Evolutionary conservation across 1,140 invertebrate genomes (phyloP), one percentile per base, ranked within the genome.

Genomic region (Asobara japonica): DNA sequence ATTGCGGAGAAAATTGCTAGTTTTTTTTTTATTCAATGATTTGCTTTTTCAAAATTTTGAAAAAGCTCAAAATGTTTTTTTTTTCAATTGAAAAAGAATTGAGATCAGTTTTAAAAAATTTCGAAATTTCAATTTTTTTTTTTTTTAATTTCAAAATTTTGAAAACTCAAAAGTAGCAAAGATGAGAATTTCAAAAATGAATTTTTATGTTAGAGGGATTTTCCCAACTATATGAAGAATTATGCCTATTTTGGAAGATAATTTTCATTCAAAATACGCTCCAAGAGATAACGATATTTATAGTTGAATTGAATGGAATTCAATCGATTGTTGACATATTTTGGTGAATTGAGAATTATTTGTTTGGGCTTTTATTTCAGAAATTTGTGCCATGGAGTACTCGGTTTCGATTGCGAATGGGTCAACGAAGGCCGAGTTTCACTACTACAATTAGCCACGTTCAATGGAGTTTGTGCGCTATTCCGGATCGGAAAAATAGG

Each of bases 331-430:
- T 64, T 31, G 30, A 31, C 27, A 64, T 64, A 10, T 11, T 27
- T 31, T 30, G 1, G 11, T 27, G 25, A 1, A 13, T 22, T 51
- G 11, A 13, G 18, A 29, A 48, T 61, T 38, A 33, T 65, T 29
- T 20, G 65, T 22, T 65, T 72, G n/a, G n/a, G 30, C 27, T 75
- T 62, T 73, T 71, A 36, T 82, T 76, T 18, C 70, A 87, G 86
- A 36, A 79, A 88, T 71, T 79, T 85, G 31, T 81, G 79, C 18
- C 73, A 82, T 73, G 77, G 80, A 25, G 85, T 91, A 20, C 76
- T 93, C 27, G 93, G 92, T 22, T 90, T 94, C 73, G 92, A 93
- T 80, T 93, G 92, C 76, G 92, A 93, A 84, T 93, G 92, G 93
- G 89, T 91, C 0, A 90, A 89, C 2, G 86, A 87, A 31, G 87